Conservation (phyloP, 2,888 invertebrate species). For the Rapana venosa region DNA sequence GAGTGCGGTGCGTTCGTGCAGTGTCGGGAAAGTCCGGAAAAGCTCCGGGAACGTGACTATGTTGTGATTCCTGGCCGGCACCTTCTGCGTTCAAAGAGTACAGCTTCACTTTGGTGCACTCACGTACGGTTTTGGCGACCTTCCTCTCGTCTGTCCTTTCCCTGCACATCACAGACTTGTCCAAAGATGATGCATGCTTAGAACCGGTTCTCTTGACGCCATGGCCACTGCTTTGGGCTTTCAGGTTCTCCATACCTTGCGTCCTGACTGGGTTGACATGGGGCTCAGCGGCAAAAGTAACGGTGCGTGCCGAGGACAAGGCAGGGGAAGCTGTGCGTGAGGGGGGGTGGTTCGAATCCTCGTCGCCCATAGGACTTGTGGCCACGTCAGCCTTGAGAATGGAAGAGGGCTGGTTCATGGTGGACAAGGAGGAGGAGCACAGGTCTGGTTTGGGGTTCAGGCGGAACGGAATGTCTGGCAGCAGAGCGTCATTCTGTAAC, state of each 20-base stretch:
- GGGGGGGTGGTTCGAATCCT: not conserved
- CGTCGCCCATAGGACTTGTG: not conserved
- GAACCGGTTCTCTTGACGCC: not conserved
- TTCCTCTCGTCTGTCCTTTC: not conserved
- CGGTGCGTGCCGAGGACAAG: conserved; percentile 17
- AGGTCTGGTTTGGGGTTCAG: not conserved
- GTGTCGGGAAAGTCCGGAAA: conserved; percentile 4
- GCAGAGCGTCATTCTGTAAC: conserved; percentile 17
- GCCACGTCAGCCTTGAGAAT: conserved; percentile 23
- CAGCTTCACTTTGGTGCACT: not conserved
- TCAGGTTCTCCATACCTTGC: not conserved
- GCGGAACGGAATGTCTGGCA: conserved; percentile 34
- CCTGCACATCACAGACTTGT: not conserved
- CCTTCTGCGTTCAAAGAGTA: not conserved
- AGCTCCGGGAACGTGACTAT: not conserved
- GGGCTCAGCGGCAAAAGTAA: not conserved
- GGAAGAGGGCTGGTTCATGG: not conserved
- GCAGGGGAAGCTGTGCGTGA: not conserved
- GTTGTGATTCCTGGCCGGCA: not conserved
- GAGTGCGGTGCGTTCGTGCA: not conserved
- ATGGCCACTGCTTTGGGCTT: not conserved
- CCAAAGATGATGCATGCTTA: no score
- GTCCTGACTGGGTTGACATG: not conserved
- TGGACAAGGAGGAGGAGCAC: not conserved
- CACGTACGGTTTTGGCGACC: not conserved